Evolutionary conservation across 64 coral and sea anemone species (phyloP).

Genomic region (Dendronephthya gigantea): DNA sequence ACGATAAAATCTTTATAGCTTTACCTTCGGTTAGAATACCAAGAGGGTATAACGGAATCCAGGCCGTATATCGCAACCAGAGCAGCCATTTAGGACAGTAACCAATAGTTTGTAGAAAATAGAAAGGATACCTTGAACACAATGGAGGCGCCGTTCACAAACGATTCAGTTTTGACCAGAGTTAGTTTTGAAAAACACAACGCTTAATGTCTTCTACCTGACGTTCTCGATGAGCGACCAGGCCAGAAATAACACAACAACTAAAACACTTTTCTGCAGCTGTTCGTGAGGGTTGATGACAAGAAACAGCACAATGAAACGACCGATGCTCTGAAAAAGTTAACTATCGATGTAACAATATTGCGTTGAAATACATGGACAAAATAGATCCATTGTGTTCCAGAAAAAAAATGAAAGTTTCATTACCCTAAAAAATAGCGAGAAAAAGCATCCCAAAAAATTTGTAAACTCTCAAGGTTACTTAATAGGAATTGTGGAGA

Average conservation of each 20-base stretch:
- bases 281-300: not conserved
- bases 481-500: no score
- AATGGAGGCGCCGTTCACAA: not conserved
- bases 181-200: no score
- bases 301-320: not conserved
- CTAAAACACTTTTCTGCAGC: not conserved
- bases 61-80: slow-evolving; percentile 1
- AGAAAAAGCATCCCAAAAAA: not conserved
- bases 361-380: no score
- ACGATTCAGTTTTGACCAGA: no score
- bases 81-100: slow-evolving; percentile 3
- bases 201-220: not conserved
- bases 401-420: not conserved
- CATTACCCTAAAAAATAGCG: no score
- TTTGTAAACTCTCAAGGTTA: not conserved
- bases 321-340: not conserved
- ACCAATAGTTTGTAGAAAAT: not conserved
- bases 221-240: slow-evolving; percentile 5
- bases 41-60: slow-evolving; percentile 3
- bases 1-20: not conserved
- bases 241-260: not conserved
- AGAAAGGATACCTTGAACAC: not conserved
- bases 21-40: not conserved
- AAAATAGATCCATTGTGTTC: no score
- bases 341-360: not conserved